Conservation (phyloP, 2,888 invertebrate species). For the Drosophila setosimentum region DNA sequence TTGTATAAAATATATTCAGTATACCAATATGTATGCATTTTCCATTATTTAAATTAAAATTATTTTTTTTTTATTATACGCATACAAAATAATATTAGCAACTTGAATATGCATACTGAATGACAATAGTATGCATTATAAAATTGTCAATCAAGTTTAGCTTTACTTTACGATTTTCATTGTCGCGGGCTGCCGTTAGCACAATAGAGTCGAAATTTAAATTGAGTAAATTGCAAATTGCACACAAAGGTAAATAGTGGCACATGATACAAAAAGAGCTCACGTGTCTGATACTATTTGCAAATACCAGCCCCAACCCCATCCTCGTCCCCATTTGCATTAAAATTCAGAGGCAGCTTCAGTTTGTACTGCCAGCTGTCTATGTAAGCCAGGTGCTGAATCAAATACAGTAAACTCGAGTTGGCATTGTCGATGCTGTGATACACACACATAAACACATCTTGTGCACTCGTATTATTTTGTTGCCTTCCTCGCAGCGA, state of each 20-base stretch:
- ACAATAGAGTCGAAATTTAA: conserved; percentile 62
- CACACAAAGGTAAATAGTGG: conserved; percentile 56
- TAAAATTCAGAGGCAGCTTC: background rate
- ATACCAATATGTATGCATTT: no score
- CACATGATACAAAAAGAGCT: conserved; percentile 31
- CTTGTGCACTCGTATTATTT: conserved; percentile 65
- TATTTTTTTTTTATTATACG: conserved; percentile 7
- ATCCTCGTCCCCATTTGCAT: background rate
- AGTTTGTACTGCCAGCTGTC: conserved; percentile 15
- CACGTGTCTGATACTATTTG: conserved; percentile 56
- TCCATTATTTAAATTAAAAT: background rate
- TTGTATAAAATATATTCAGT: background rate
- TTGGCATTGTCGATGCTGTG: conserved; percentile 32
- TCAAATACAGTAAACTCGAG: conserved; percentile 4
- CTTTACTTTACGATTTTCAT: conserved; percentile 33
- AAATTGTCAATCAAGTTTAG: conserved; percentile 27
- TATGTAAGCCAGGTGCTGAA: conserved; percentile 22
- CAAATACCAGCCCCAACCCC: conserved; percentile 10
- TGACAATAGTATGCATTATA: conserved; percentile 27
- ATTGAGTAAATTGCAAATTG: conserved; percentile 78
- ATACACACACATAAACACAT: conserved; percentile 22
- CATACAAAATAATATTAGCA: conserved; percentile 10
- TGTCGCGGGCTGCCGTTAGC: conserved; percentile 23
- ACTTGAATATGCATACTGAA: conserved; percentile 4
- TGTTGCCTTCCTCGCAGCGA: conserved; percentile 50